A percentile compares a stretch with the other conserved stretches of the same genome.
Conservation (phyloP, 2,113 vertebrate genomes). For the cattle (Bos taurus) region ARS-UCD2.0 NC_037329.1:103336501-103337000, state of each 20-base stretch:
- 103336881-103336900: neutral
- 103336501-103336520: rapidly evolving
- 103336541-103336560: neutral
- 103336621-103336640: neutral
- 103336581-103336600: neutral
- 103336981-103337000: neutral
- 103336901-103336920: neutral
- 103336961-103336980: neutral
- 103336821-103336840: neutral
- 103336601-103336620: neutral
- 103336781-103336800: neutral
- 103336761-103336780: neutral
- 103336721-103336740: neutral
- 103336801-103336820: neutral
- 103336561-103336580: neutral
- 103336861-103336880: neutral
- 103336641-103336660: neutral
- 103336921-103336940: neutral
- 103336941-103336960: neutral
- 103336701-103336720: neutral
- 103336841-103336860: neutral
- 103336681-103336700: neutral
- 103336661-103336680: neutral
- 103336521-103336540: neutral
- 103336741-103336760: neutral